These are phyloP conservation scores for Dolichoris vasculosae DNA, from an alignment of 1,140 invertebrate genomes.

Conservation along the genomic window DNA sequence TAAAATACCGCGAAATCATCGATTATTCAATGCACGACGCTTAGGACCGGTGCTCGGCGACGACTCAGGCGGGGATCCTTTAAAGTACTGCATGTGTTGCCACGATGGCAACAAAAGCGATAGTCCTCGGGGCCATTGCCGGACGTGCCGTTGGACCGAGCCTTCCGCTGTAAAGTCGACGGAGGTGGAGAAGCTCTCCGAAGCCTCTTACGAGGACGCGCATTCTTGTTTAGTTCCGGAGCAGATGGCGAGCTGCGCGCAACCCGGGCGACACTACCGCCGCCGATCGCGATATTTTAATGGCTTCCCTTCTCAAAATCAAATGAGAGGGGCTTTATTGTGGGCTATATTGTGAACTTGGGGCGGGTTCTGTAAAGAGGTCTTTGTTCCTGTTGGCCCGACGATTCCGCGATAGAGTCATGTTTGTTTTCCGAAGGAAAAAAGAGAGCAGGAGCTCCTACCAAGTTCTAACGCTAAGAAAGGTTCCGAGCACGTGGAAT, in stretches of 20 bases:
- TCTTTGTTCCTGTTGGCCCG: too few relatives aligned
- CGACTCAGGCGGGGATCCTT: too few relatives aligned
- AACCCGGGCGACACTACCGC: neutral
- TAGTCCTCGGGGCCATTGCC: too few relatives aligned
- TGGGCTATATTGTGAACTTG: neutral
- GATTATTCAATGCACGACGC: neutral
- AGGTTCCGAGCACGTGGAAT: too few relatives aligned
- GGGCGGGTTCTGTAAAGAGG: neutral
- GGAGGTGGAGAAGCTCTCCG: constrained; percentile 43
- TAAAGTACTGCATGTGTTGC: too few relatives aligned
- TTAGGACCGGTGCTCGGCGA: too few relatives aligned
- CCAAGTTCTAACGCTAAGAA: too few relatives aligned
- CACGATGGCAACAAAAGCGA: too few relatives aligned
- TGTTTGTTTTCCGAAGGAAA: neutral
- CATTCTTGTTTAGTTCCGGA: constrained; percentile 64
- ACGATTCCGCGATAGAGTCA: neutral
- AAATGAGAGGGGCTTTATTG: constrained; percentile 61
- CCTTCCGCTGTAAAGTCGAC: constrained; percentile 1
- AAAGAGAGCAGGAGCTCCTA: neutral
- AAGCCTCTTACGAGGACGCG: constrained; percentile 58
- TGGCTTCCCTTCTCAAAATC: constrained; percentile 64
- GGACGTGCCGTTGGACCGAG: constrained; percentile 3
- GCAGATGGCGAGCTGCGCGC: constrained; percentile 63
- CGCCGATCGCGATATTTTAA: constrained; percentile 59
- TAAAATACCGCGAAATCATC: neutral